Evolutionary conservation across 1,140 invertebrate species (phyloP), one percentile per base, ranked within the genome.

Genomic region (Babylonia areolata): DNA sequence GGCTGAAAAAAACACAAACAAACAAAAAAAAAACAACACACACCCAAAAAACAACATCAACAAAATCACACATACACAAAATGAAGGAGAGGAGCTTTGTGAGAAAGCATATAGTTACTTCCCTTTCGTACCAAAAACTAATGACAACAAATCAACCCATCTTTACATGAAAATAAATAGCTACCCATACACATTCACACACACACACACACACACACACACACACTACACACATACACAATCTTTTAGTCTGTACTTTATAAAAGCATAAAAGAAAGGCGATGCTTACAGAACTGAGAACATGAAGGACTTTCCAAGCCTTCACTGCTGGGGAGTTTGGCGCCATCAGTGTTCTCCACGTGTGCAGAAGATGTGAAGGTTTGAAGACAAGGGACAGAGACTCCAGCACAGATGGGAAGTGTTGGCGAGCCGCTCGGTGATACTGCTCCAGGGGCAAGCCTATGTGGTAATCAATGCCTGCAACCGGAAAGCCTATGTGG

Each of bases 381-480:
- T 23, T 64, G 33, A 75, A 23, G 12, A 33, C 9, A 3, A 75
- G 73, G 12, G 33, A 5, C 33, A 75, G 28, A 33, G 37, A 75
- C 31, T 75, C 73, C 73, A 75, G 0, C 37, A 39, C 33, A 35
- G 80, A 35, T 23, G 51, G 23, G 51, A 81, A 58, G 3, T 51
- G 42, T 28, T 35, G 42, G 42, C 80, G 86, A 20, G 90, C 88
- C 51, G 87, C 82, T 71, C 88, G 83, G 75, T 91, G 88, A 17
- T 88, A 89, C 64, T 85, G 33, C 6, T 86, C 39, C 71, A 86
- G 78, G 31, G 89, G 90, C 73, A 92, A 69, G 5, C 91, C 91
- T 71, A 92, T 91, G 81, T 89, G 85, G 77, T 90, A 88, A 12
- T 91, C 89, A 54, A 92, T 87, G 54, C 75, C 91, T 92, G 83